Base-by-base conservation (phyloP, 2,888 invertebrate genomes). In the Ormyrus rosae region DNA sequence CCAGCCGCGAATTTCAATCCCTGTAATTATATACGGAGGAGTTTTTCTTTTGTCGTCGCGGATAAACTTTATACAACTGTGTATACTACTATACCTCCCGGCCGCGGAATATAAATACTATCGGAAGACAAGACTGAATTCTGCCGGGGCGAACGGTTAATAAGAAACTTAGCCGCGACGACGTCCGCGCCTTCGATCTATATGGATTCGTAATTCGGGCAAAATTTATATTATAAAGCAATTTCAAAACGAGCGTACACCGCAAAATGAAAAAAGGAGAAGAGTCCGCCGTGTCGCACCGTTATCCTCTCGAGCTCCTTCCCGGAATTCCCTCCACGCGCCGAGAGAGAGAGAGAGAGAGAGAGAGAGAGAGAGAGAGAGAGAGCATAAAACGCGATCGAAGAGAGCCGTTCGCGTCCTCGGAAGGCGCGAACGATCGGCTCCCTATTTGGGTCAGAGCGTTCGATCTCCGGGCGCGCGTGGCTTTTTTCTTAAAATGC, bases 401-500 rank as follows among this genome's bases (percentile, higher is more conserved):
- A 70, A 64, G 70, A 77, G 19, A 3, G 34, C 34, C 34, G 34
- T 4, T 34, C 34, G 34, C 34, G 34, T 34, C 34, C 34, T 34
- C 34, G 34, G 34, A 3, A 34, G 34, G 34, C 34, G 34, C 34
- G 34, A 34, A 34, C 34, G 34, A 34, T 34, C 34, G 34, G 34
- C 34, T 34, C 34, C 34, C 63, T 55, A 77, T 77, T 56, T 77
- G 56, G 76, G 76, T 77, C 70, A 77, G 48, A 10, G 45, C 13
- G 4, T 65, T 51, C 51, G 10, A n/a, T 58, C 51, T 48, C 53
- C 78, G n/a, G 60, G 64, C 72, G 68, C 51, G 55, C 48, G 48
- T 50, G 64, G 55, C 65, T 63, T 13, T 63, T 48, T 51, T 51
- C 58, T 34, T 67, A 58, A 48, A 58, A 60, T 34, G 67, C n/a